Evolutionary conservation across 2,888 invertebrate species (phyloP), one percentile per base, ranked within the genome.

Genomic region (Diarsia mendica): DNA sequence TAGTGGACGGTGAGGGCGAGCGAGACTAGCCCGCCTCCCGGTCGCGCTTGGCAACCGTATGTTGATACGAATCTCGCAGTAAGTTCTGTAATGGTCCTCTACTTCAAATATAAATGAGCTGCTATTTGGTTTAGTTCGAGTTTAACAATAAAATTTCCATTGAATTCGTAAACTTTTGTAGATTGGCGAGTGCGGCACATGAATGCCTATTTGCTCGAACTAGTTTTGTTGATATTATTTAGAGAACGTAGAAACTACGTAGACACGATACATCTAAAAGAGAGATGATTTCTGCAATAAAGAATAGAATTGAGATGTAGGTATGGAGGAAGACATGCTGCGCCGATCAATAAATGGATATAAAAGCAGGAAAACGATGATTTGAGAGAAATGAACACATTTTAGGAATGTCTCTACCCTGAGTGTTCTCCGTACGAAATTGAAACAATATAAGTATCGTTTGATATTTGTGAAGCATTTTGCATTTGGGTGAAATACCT

Each of bases 101-200:
- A 71, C 83, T 67, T 60, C 64, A 71, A 67, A 83, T 68, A 61
- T 69, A 68, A 60, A 75, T 79, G 83, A 51, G 39, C 46, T 46
- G 65, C 33, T 69, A 72, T 80, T 79, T 69, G 51, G 61, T 72
- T 72, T 51, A 72, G 61, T 68, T 78, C n/a, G 28, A 63, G 39
- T 68, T 78, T 51, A 46, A 51, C 68, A 55, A 83, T 72, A 55
- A 33, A 28, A 51, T 69, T 77, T 55, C n/a, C 44, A 49, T 78
- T 78, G 77, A 23, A 67, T 67, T 83, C 48, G 48, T 61, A 48
- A 66, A 67, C 46, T 72, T 77, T 71, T 61, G 55, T 33, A 67
- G 23, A 67, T 44, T 67, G 63, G 58, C 65, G 28, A 58, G 48
- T 23, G 46, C 55, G 77, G 33, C 53, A n/a, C 23, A 33, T 48